Evolutionary conservation across 1,140 invertebrate genomes (phyloP), one percentile per base, ranked within the genome.

Genomic region (Drosophila melanica): DNA sequence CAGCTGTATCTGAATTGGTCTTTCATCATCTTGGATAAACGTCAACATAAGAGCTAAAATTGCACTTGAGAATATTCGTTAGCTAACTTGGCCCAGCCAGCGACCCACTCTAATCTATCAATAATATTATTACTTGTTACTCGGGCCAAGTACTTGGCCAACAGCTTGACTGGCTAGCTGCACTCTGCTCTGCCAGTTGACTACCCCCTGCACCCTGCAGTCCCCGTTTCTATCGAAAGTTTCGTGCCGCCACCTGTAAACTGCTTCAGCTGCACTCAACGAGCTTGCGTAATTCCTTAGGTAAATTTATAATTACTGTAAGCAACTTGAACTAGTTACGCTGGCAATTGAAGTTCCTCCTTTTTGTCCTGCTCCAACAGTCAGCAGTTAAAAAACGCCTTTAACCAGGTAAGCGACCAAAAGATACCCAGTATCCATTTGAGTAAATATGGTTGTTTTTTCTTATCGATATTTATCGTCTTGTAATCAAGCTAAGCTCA

Each of bases 291-390:
- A 82, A 82, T 82, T 86, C 82, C 68, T 86, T 77, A 72, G 82
- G 82, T 86, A 86, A 86, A 86, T 86, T 86, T 87, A 87, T 86
- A 86, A 86, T 86, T 86, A 86, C 82, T 79, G 75, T 65, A 77
- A 77, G 81, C 82, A 86, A 87, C 82, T 87, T 86, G 75, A 87
- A 81, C 82, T 76, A 82, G 82, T 79, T 86, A 87, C 71, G 72
- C 57, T 77, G 30, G 67, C 75, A 76, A 71, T 76, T 81, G 64
- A 78, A 73, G 82, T 80, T 68, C 37, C 51, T 23, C 48, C 50
- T 63, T 57, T 44, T 59, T 58, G 20, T 10, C 42, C 23, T 58
- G 30, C 27, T 14, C 37, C 50, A 54, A 60, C 35, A 57, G 48
- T 27, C 48, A 62, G 54, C 60, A 47, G 63, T 45, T 58, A 51